Conservation (phyloP, 1,140 invertebrate species). For the Rhopalosiphum padi region DNA sequence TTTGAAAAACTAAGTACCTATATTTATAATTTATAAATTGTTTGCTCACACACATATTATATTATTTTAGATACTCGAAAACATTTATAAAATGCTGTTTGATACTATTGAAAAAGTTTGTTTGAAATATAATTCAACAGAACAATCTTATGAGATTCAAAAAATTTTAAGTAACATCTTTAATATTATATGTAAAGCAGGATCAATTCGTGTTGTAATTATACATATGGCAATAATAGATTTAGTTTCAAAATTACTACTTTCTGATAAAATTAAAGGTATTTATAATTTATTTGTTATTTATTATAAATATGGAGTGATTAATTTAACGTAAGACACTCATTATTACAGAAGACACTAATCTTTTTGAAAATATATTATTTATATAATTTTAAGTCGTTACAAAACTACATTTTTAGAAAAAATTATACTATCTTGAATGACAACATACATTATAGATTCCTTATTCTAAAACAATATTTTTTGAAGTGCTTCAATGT, state of each 20-base stretch:
- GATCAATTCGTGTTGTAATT: constrained; percentile 25
- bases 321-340: background rate
- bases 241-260: constrained; percentile 26
- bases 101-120: constrained; percentile 32
- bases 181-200: constrained; percentile 20
- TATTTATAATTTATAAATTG: background rate
- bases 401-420: too few species aligned
- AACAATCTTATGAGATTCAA: constrained; percentile 26
- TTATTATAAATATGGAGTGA: background rate
- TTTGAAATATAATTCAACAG: background rate
- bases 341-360: too few species aligned
- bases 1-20: background rate
- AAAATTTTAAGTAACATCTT: constrained; percentile 35
- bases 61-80: constrained; percentile 42
- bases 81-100: constrained; percentile 38
- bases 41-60: background rate
- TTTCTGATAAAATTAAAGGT: constrained; percentile 50
- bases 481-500: too few species aligned
- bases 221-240: constrained; percentile 46
- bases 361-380: too few species aligned
- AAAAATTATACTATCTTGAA: too few species aligned
- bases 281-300: background rate
- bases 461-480: too few species aligned
- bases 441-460: too few species aligned
- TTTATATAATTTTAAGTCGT: too few species aligned